Evolutionary conservation across 1,140 invertebrate genomes (phyloP).

Genomic region (Archegozetes longisetosus): DNA sequence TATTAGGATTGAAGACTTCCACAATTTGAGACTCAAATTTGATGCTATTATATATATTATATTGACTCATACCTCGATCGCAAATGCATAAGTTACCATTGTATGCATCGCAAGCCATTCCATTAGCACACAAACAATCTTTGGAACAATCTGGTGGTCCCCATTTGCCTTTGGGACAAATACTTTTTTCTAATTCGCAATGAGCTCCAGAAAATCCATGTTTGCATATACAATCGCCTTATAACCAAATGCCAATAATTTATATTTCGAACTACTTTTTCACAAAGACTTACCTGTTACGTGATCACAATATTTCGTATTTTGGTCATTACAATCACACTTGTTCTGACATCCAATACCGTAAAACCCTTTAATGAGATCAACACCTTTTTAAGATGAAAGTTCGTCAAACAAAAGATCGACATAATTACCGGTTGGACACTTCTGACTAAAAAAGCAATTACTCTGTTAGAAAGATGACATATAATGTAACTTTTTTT

Average conservation of each 20-base stretch:
- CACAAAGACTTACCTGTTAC: slow-evolving; percentile 43
- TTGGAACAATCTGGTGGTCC: slow-evolving; percentile 48
- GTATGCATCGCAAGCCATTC: slow-evolving; percentile 45
- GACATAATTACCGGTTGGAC: not conserved
- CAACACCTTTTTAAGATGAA: not conserved
- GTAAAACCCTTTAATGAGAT: slow-evolving; percentile 30
- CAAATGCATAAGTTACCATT: slow-evolving; percentile 19
- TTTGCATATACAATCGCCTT: slow-evolving; percentile 5
- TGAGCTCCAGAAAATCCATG: not conserved
- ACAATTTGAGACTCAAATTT: too few relatives aligned
- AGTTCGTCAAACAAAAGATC: not conserved
- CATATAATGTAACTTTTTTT: not conserved
- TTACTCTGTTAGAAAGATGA: not conserved
- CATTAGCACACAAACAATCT: slow-evolving; percentile 53
- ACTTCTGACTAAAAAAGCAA: slow-evolving; percentile 1
- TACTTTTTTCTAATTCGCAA: not conserved
- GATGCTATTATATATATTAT: too few relatives aligned
- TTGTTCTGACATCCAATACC: slow-evolving; percentile 58
- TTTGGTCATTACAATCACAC: slow-evolving; percentile 53
- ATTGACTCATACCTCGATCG: slow-evolving; percentile 24
- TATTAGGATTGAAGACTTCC: too few relatives aligned
- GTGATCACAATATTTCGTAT: slow-evolving; percentile 72
- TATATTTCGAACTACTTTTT: not conserved
- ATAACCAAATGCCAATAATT: not conserved
- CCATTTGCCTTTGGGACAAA: slow-evolving; percentile 52